Evolutionary conservation across 2,113 vertebrate species (phyloP).

Genomic region (Microtus richardsoni): DNA sequence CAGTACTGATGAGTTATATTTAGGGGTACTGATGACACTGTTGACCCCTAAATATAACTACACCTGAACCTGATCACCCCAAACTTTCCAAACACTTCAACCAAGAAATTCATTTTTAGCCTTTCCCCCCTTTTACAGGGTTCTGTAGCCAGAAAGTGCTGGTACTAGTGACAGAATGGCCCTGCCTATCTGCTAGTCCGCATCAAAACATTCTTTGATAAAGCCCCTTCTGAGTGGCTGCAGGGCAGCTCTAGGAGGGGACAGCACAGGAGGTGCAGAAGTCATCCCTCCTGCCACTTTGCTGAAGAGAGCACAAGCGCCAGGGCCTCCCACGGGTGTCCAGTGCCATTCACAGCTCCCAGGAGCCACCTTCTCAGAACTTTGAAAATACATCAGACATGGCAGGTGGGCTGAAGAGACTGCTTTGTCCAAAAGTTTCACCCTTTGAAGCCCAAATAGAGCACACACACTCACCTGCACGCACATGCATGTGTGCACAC

Average conservation of each 20-base stretch:
- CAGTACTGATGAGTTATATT: neutral
- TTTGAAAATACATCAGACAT: neutral
- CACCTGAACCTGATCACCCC: neutral
- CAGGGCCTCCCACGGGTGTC: neutral
- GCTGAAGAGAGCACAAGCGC: fast-evolving
- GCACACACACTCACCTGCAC: fast-evolving
- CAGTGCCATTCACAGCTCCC: neutral
- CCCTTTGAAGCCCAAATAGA: neutral
- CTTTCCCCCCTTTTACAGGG: neutral
- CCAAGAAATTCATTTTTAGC: neutral
- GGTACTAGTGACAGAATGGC: neutral
- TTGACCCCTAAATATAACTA: neutral
- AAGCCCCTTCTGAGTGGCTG: neutral
- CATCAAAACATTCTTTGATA: neutral
- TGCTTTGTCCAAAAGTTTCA: neutral
- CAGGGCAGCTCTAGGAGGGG: neutral
- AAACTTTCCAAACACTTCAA: neutral
- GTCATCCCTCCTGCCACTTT: neutral
- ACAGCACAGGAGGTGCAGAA: neutral
- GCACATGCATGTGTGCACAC: neutral
- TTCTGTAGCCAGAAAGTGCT: neutral
- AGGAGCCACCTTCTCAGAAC: neutral
- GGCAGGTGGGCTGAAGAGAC: fast-evolving
- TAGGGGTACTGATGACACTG: neutral
- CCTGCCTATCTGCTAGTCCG: neutral